Evolutionary conservation across 2,888 invertebrate genomes (phyloP).

Genomic region (Archaeoteleia sp.): DNA sequence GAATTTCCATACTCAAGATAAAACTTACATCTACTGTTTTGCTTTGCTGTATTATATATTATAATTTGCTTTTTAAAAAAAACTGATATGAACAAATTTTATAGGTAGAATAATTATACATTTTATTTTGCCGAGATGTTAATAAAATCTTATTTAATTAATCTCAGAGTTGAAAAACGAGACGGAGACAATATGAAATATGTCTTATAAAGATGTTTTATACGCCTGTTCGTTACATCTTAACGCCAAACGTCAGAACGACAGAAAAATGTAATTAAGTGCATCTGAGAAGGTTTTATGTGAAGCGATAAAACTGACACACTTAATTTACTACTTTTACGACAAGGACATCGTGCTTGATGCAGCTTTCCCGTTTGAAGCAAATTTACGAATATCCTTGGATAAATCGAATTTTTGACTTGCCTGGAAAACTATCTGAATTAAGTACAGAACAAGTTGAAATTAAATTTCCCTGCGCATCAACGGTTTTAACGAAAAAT

Average conservation of each 20-base stretch:
- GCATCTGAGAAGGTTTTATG: constrained; percentile 9
- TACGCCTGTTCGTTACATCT: constrained; percentile 7
- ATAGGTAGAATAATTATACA: too few species aligned
- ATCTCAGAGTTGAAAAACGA: too few species aligned
- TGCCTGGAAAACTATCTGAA: constrained; percentile 13
- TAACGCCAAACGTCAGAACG: constrained; percentile 1
- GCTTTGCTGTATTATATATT: too few species aligned
- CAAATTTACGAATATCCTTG: too few species aligned
- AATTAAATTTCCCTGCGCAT: constrained; percentile 26
- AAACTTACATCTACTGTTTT: too few species aligned
- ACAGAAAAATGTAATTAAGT: constrained; percentile 27
- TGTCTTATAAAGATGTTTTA: constrained; percentile 22
- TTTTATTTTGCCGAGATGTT: too few species aligned
- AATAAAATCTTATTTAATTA: too few species aligned
- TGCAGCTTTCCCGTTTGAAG: constrained; percentile 1
- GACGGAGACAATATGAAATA: constrained; percentile 3
- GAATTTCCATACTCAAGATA: too few species aligned
- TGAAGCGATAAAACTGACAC: constrained; percentile 22
- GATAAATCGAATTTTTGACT: constrained; percentile 12
- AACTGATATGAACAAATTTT: too few species aligned
- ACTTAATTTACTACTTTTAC: constrained; percentile 18
- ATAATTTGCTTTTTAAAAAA: too few species aligned
- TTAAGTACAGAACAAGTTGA: constrained; percentile 17
- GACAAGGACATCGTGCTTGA: constrained; percentile 18
- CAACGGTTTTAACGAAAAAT: constrained; percentile 20